phyloP scores from a whole-genome alignment of 2,888 invertebrate species.

The Lasioglossum calceatum region DNA sequence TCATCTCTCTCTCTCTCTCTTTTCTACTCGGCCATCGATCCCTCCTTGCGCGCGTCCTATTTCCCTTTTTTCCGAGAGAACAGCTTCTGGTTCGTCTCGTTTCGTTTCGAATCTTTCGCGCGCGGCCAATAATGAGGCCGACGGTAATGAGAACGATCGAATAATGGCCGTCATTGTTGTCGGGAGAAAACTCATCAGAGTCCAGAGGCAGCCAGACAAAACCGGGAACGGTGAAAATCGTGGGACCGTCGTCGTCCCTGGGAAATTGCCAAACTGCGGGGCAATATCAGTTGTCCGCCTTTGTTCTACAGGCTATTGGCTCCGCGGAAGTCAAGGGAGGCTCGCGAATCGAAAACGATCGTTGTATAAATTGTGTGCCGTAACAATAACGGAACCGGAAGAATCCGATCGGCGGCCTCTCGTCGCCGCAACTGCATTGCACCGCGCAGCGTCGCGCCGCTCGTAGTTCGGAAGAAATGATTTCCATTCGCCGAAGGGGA shows the following conservation, averaged over 20 bases:
- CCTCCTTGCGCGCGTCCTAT: neutral
- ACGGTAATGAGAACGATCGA: neutral
- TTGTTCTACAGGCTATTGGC: slow-evolving; percentile 37
- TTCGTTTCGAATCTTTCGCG: slow-evolving; percentile 5
- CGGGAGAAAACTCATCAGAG: slow-evolving; percentile 4
- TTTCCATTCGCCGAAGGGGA: neutral
- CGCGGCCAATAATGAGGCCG: neutral
- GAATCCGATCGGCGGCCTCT: neutral
- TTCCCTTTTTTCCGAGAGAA: neutral
- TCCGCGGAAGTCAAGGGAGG: slow-evolving; percentile 31
- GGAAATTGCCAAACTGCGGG: slow-evolving; percentile 45
- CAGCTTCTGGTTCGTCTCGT: neutral
- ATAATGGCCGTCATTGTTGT: slow-evolving; percentile 15
- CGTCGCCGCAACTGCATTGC: neutral
- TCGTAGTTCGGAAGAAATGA: neutral
- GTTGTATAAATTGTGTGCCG: slow-evolving; percentile 28
- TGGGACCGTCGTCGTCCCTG: slow-evolving; percentile 19
- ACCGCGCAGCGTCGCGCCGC: neutral
- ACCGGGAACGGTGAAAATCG: slow-evolving; percentile 39
- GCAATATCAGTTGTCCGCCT: slow-evolving; percentile 49
- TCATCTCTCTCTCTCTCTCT: neutral
- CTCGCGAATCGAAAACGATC: slow-evolving; percentile 43
- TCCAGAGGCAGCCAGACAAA: slow-evolving; percentile 8
- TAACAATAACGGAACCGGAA: slow-evolving; percentile 20
- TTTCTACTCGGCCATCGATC: neutral